These are phyloP conservation scores for Indicator maculatus DNA, from an alignment of 2,113 vertebrate genomes.

Conservation along the genomic window DNA sequence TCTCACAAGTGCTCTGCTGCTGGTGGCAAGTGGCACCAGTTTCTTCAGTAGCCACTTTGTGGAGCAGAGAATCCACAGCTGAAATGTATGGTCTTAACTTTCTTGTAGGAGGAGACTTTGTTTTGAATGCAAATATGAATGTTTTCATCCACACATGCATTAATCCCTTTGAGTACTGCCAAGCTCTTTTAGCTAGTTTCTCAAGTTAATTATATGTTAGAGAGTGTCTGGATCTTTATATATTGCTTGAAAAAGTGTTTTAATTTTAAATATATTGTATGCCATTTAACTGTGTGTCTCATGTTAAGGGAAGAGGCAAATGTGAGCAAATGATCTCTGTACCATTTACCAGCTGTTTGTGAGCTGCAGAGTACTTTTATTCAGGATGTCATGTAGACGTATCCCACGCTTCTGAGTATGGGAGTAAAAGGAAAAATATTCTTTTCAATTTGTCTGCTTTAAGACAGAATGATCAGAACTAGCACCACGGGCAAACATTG, in stretches of 20 bases:
- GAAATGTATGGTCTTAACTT: background rate
- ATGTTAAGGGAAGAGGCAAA: background rate
- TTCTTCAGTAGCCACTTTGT: background rate
- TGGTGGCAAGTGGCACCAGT: rapidly evolving
- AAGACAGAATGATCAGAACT: background rate
- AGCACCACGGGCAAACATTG: background rate
- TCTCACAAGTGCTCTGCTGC: background rate
- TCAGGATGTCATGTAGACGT: background rate
- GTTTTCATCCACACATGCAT: conserved; percentile 23
- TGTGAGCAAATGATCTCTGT: background rate
- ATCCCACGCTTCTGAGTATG: background rate
- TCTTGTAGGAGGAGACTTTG: background rate
- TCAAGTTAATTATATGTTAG: conserved; percentile 25
- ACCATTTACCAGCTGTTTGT: background rate
- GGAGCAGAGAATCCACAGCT: background rate
- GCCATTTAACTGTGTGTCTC: background rate
- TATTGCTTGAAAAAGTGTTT: conserved; percentile 22
- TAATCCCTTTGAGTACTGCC: background rate
- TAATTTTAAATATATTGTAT: conserved; percentile 18
- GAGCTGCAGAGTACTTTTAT: background rate
- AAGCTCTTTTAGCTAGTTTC: conserved; percentile 42
- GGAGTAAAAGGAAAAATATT: background rate
- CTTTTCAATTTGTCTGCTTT: background rate
- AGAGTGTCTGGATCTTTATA: conserved; percentile 1
- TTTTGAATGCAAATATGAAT: background rate